Conservation (phyloP, 2,113 vertebrate genomes). For the Megaceryle maxima region DNA sequence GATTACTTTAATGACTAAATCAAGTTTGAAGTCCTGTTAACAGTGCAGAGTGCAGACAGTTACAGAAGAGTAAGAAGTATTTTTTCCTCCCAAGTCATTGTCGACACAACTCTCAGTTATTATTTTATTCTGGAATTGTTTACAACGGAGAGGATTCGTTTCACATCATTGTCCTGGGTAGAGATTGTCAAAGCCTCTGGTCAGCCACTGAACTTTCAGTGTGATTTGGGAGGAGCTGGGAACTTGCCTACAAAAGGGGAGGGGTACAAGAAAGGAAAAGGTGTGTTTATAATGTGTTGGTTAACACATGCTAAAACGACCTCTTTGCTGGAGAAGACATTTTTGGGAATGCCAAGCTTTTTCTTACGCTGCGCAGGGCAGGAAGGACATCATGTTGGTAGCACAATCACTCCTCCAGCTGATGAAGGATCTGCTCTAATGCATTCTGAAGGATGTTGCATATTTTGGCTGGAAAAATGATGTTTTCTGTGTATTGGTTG, state of each 20-base stretch:
- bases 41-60: background rate
- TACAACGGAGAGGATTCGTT: background rate
- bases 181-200: background rate
- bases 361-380: background rate
- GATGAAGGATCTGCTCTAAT: background rate
- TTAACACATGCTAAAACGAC: background rate
- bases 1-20: slow-evolving; percentile 40
- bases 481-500: background rate
- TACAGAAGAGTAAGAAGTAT: background rate
- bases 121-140: background rate
- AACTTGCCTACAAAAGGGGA: background rate
- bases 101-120: background rate
- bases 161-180: background rate
- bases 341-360: background rate
- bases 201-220: background rate
- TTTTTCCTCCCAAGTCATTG: background rate
- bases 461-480: background rate
- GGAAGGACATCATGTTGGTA: background rate
- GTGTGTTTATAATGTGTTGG: background rate
- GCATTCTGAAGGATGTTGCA: background rate
- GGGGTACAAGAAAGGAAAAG: fast-evolving
- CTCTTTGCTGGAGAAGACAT: background rate
- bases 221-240: background rate
- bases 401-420: background rate
- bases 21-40: slow-evolving; percentile 4